Evolutionary conservation across 2,797 vertebrate species (phyloP), one percentile per base, ranked within the genome.

Genomic region (Scleropages formosus): DNA sequence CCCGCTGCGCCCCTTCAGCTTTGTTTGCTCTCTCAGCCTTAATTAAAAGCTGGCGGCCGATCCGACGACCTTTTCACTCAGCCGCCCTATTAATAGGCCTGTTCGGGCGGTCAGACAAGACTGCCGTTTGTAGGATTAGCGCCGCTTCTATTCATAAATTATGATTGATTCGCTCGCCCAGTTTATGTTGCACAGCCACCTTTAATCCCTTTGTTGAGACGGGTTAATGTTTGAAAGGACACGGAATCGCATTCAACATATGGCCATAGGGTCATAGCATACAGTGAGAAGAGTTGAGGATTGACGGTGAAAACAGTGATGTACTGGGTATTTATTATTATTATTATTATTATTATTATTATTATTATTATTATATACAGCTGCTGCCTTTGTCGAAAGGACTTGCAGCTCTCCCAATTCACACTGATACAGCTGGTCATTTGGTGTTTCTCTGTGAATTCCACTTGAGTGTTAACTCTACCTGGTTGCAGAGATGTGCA

Each of bases 181-280:
- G 49, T 56, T 11, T 51, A 49, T 16, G 31, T 49, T 53, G 51
- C 31, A 13, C 46, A 44, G 63, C 49, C n/a, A 3, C 27, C 22
- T 18, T 27, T 64, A 53, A 53, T 63, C 15, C 1, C 68, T 75
- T 75, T 20, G 46, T 39, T 1, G 4, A 51, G 10, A 63, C 39
- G 8, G 26, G 26, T 75, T 66, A 44, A 66, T 74, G 73, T 65
- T 74, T 61, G 46, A 73, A 39, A 53, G 10, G 15, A 22, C 46
- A 73, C 24, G 68, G 49, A 68, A 18, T 64, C 24, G 13, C 46
- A 44, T 74, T 74, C 27, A 51, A 49, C 39, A 26, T 63, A 8
- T 4, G 69, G 39, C 16, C 51, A 4, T 12, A 46, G 22, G 12
- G 62, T 0, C 58, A 46, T 11, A n/a, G 26, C 2, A 61, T 9